Evolutionary conservation across 2,113 vertebrate genomes (phyloP), one percentile per base, ranked within the genome.

Genomic region (Trematocara unimaculatum): DNA sequence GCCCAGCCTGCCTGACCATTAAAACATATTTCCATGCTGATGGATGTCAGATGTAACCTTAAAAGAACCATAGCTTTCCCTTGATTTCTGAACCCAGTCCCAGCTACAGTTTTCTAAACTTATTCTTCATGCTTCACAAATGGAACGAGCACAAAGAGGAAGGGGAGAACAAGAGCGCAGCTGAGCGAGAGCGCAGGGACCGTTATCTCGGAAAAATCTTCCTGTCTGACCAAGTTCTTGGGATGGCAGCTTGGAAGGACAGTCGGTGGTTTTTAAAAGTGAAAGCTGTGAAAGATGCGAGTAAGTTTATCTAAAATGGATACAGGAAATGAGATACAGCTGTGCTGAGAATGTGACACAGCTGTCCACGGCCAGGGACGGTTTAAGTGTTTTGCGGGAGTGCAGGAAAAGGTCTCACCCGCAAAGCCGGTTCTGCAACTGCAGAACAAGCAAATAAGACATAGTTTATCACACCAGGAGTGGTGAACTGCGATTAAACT

Each of bases 321-420:
- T 93, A 96, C 93, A 90, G 96, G 93, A 96, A 96, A 96, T 96
- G 92, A 91, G 92, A 90, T 94, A 92, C 95, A 96, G 95, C 94
- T 96, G 96, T 90, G 95, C 82, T 79, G 89, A 94, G 95, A 96
- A 97, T 95, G 93, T 94, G 93, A 88, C 94, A 92, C 96, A 96
- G 96, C 95, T 96, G 96, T 96, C 95, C 89, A 90, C 83, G 82
- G 89, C 93, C 88, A 93, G 91, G 82, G 89, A 95, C 78, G 89
- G 84, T 92, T 94, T 91, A 88, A 87, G 87, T 79, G 82, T 94
- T 92, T 82, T 86, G 93, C 88, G 74, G 70, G 80, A 90, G 80
- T 47, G 51, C 13, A 79, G 13, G 15, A 79, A 78, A 72, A 83
- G 58, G 84, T 93, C 60, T 53, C 58, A 64, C 78, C 79, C 88